Base-by-base conservation (phyloP, 1,140 invertebrate species). In the Trachelipus rathkii region DNA sequence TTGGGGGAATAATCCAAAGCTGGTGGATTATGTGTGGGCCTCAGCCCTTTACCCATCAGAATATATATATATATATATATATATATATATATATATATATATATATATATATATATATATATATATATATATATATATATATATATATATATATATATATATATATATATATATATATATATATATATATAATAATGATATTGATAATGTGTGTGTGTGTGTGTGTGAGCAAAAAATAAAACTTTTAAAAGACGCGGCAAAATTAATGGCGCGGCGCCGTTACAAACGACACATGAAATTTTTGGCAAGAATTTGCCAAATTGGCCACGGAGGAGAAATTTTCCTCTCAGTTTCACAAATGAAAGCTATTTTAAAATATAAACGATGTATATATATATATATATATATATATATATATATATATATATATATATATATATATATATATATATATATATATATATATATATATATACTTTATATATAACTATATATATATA, bases 81-180 rank as follows among this genome's bases (percentile, higher is more conserved):
- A 33, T 33, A 33, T 33, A 33, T 33, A 33, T 33, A 33, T 33
- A 33, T 33, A 33, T 33, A 33, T 33, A 33, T 33, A 33, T 33
- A 33, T 33, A 33, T 33, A 33, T 33, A 33, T 33, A 33, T 33
- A 33, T 33, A 33, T 33, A 33, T 33, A n/a, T n/a, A n/a, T n/a
- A n/a, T n/a, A n/a, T n/a, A 60, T 19, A 60, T 60, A 60, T 19
- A 60, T 60, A 60, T 60, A 60, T 60, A 60, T 60, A 60, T 60
- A 60, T 60, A 60, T 60, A 60, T 60, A 60, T 60, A 60, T 60
- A 60, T 60, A n/a, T 60, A 60, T 60, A 60, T 60, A 60, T 60
- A 60, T 60, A 60, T 60, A 60, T 60, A 60, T 60, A 60, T 60
- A 60, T 60, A 60, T 60, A 60, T 60, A 60, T 60, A 60, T 60